phyloP scores from a whole-genome alignment of 2,797 vertebrate genomes.

The Malurus leucopterus region DNA sequence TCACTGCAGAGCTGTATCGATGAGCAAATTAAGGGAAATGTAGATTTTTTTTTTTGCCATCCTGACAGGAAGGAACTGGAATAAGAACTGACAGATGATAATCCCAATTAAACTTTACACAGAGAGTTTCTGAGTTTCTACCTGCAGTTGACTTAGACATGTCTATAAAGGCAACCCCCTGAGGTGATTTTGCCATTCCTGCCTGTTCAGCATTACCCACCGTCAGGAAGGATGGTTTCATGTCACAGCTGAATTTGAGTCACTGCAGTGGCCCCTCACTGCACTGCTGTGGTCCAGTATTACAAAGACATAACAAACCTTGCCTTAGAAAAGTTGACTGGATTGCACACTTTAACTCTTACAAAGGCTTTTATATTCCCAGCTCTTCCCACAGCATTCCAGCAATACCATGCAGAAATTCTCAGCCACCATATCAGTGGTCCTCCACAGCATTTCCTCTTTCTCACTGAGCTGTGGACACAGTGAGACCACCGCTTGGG shows the following conservation, averaged over 20 bases:
- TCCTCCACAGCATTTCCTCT: background rate
- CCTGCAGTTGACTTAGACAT: rapidly evolving
- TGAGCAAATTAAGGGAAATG: background rate
- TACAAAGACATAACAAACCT: background rate
- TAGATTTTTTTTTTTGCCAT: background rate
- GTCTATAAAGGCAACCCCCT: background rate
- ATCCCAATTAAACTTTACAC: background rate
- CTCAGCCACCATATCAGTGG: background rate
- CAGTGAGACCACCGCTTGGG: rapidly evolving
- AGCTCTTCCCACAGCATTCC: background rate
- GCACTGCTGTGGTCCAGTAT: background rate
- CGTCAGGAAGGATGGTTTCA: background rate
- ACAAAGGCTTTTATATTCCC: background rate
- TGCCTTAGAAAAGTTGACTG: background rate
- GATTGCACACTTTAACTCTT: background rate
- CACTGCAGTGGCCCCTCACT: background rate
- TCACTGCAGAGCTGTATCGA: background rate
- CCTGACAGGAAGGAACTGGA: background rate
- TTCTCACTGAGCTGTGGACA: background rate
- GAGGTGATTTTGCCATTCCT: background rate
- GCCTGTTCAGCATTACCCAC: background rate
- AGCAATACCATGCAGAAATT: background rate
- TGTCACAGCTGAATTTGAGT: background rate
- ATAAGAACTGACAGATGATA: background rate
- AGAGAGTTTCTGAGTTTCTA: background rate